A percentile compares a stretch with the other conserved stretches of the same genome.
These are phyloP conservation scores for Eudorcas thomsonii DNA, from an alignment of 2,113 vertebrate genomes.

Conservation along the genomic window DNA sequence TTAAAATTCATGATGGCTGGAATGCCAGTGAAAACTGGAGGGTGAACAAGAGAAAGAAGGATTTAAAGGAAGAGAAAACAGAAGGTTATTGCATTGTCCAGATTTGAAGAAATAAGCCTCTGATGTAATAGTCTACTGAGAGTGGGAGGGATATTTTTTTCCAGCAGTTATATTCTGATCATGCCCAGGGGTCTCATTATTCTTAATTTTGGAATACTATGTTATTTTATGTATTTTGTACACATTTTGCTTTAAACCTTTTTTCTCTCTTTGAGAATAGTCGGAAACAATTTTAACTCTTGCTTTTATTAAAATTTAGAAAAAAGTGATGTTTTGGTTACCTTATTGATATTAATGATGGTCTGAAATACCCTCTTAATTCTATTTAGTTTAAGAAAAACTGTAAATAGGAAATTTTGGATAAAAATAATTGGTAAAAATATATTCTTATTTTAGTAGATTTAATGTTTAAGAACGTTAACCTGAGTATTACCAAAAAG, in stretches of 20 bases:
- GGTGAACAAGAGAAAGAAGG: neutral
- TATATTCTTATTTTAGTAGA: neutral
- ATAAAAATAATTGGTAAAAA: neutral
- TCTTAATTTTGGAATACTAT: neutral
- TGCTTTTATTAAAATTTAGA: conserved; percentile 19
- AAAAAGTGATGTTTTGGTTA: neutral
- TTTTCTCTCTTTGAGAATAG: neutral
- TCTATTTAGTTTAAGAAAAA: conserved; percentile 37
- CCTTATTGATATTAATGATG: neutral
- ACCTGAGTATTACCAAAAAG: neutral
- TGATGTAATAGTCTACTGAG: neutral
- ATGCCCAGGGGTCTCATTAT: neutral
- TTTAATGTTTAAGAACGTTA: neutral
- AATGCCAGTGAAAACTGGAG: neutral
- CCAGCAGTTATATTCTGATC: neutral
- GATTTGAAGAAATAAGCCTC: conserved; percentile 10
- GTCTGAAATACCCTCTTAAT: conserved; percentile 4
- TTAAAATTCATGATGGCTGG: neutral
- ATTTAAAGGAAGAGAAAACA: conserved; percentile 1
- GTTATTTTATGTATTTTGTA: neutral
- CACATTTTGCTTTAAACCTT: neutral
- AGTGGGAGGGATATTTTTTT: neutral
- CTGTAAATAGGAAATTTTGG: neutral
- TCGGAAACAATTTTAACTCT: conserved; percentile 15
- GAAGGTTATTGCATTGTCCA: neutral